Conservation (phyloP, 2,113 vertebrate species). For the Rana temporaria region DNA sequence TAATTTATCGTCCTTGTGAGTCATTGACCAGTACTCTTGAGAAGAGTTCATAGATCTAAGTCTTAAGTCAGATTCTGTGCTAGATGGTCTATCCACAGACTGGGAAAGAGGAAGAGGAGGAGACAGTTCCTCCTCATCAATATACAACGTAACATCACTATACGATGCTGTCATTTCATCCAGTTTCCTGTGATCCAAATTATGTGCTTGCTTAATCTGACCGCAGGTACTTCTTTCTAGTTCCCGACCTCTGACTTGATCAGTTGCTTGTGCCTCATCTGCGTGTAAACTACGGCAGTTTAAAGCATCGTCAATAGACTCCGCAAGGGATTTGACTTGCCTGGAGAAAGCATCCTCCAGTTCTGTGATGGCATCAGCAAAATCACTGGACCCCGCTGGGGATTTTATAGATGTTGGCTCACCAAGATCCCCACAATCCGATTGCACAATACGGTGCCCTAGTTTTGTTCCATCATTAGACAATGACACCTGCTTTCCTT, state of each 20-base stretch:
- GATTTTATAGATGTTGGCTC: constrained; percentile 81
- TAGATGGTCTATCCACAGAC: constrained; percentile 81
- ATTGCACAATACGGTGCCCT: constrained; percentile 76
- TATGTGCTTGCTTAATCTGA: constrained; percentile 75
- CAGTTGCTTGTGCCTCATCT: constrained; percentile 77
- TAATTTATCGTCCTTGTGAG: constrained; percentile 87
- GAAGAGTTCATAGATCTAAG: constrained; percentile 81
- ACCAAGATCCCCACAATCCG: constrained; percentile 80
- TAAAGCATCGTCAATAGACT: constrained; percentile 95
- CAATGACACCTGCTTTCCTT: constrained; percentile 93
- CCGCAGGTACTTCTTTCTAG: constrained; percentile 75
- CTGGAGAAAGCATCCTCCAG: constrained; percentile 95
- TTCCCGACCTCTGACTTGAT: constrained; percentile 74
- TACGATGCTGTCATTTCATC: constrained; percentile 96
- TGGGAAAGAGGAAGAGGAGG: constrained; percentile 87
- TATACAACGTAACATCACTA: constrained; percentile 95
- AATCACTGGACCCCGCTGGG: constrained; percentile 82
- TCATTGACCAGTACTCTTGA: constrained; percentile 92
- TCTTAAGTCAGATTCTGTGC: constrained; percentile 85
- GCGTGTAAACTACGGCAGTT: constrained; percentile 92
- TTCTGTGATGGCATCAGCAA: constrained; percentile 92
- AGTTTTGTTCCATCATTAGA: constrained; percentile 84
- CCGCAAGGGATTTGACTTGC: constrained; percentile 94
- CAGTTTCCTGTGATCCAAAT: constrained; percentile 80
- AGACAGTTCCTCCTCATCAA: constrained; percentile 94